Base-by-base conservation (phyloP, 64 coral and sea anemone species). In the Porites australiensis region DNA sequence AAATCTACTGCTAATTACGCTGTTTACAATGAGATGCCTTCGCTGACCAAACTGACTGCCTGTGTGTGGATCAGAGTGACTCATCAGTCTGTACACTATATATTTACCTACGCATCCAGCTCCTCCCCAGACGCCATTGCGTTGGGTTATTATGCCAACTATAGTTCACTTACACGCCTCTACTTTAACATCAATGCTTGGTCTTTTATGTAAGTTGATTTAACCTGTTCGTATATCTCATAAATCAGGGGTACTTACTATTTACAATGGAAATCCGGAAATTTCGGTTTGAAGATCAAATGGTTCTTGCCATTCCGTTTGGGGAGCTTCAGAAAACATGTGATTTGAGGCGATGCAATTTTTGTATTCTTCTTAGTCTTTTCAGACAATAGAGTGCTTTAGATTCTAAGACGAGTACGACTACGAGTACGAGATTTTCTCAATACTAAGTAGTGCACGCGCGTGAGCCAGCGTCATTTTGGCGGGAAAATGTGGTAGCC, bases 1-100 rank as follows among this genome's bases (percentile, higher is more conserved):
- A 75, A 75, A 15, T 75, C 73, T 15, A 50, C 45, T 5, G 73
- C 73, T 75, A 75, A 75, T 7, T 75, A 75, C 50, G 73, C 46
- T 15, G 73, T 45, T 7, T 75, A 75, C 73, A 19, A 13, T 51
- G 14, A 43, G 6, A 51, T 50, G 44, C 73, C 47, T 3, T 75
- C 73, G 19, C 16, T 75, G 13, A 75, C 73, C 2, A 2, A 3
- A 18, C 50, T 75, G 22, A 75, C 73, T 15, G 47, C 45, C 23
- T 75, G 73, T 51, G 45, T 19, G 1, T 75, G 73, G 73, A 50
- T 48, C 10, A 75, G 44, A 46, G 6, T 50, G 45, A 45, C 73
- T 18, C 12, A 50, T 75, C 3, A 7, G 14, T 11, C 2, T 8
- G 73, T 15, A 19, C 43, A 75, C 44, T 50, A 75, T 18, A 45